A percentile compares a stretch with the other conserved stretches of the same genome.
phyloP scores from a whole-genome alignment of 2,797 vertebrate species.

The Pseudochirops cupreus region DNA sequence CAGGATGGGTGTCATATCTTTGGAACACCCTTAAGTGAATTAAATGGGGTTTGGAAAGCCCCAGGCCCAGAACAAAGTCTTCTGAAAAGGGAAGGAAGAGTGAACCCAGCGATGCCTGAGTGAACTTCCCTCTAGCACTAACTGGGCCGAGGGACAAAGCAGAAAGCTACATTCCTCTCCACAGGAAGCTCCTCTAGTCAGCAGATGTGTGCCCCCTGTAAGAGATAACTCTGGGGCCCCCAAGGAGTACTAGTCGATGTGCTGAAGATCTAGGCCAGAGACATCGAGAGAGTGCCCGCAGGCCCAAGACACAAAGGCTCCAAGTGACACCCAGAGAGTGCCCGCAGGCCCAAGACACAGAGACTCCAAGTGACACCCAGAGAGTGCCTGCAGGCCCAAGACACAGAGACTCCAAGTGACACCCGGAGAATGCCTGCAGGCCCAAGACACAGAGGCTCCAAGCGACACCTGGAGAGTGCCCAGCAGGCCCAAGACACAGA shows the following conservation, averaged over 20 bases:
- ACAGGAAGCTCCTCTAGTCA: slow-evolving; percentile 17
- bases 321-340: no score
- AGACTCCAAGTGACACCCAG: background rate
- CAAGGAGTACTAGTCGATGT: background rate
- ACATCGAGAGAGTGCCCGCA: background rate
- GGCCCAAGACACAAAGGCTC: no score
- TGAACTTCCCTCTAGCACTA: slow-evolving; percentile 7
- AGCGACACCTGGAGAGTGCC: background rate
- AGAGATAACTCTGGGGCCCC: slow-evolving; percentile 14
- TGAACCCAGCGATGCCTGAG: background rate
- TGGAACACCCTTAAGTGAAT: slow-evolving; percentile 69
- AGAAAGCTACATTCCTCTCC: background rate
- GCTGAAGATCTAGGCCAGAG: background rate
- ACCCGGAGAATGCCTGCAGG: no score
- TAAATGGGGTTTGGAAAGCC: slow-evolving; percentile 34
- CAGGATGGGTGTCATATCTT: slow-evolving; percentile 6
- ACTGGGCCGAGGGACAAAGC: slow-evolving; percentile 6
- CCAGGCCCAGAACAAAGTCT: slow-evolving; percentile 19
- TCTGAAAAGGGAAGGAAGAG: slow-evolving; percentile 60
- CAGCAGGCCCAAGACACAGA: background rate
- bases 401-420: background rate
- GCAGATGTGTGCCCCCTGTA: background rate
- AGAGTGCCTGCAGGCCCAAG: no score
- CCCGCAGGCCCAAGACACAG: no score
- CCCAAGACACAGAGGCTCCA: slow-evolving; percentile 8